Conservation (phyloP, 1,140 invertebrate genomes). For the Agrypnia vestita region DNA sequence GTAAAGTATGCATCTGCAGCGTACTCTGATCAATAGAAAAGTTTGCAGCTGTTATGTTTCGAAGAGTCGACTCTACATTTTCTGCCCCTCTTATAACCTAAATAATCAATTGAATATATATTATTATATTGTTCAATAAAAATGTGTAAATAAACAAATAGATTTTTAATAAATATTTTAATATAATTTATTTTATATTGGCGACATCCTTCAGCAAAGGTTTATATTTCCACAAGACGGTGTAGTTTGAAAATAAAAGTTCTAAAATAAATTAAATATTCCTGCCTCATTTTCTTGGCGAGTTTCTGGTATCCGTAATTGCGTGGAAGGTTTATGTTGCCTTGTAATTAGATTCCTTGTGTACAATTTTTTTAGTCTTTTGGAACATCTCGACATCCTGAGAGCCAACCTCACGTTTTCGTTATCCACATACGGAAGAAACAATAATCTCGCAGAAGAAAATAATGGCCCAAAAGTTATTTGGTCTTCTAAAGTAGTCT, state of each 20-base stretch:
- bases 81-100: background rate
- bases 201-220: too few species aligned
- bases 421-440: background rate
- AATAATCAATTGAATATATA: background rate
- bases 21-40: background rate
- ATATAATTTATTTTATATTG: too few species aligned
- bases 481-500: background rate
- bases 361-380: background rate
- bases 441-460: background rate
- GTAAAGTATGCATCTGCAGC: background rate
- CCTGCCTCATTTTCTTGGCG: background rate
- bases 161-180: too few species aligned
- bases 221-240: too few species aligned
- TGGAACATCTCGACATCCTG: background rate
- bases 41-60: slow-evolving; percentile 17
- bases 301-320: background rate
- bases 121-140: background rate
- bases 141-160: too few species aligned
- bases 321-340: background rate
- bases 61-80: background rate
- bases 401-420: background rate
- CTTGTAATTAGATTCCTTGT: background rate
- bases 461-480: background rate
- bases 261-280: background rate
- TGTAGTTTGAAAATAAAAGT: too few species aligned